A percentile compares a stretch with the other conserved stretches of the same genome.
Conservation (phyloP, 2,797 vertebrate genomes). For the Gallirallus australis region DNA sequence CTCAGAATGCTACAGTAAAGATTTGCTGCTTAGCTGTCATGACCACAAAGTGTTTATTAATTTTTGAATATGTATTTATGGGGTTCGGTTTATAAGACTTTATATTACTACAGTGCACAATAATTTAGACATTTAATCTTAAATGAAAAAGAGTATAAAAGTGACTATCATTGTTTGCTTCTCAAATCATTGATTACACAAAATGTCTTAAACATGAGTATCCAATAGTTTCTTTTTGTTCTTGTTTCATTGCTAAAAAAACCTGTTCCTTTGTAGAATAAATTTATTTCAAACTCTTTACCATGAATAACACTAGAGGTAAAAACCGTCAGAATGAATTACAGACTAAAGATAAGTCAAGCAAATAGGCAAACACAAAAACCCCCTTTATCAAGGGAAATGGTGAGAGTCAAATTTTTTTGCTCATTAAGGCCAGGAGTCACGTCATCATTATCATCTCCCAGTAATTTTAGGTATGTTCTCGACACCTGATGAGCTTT, state of each 20-base stretch:
- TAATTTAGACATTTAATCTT: constrained; percentile 28
- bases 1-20: background rate
- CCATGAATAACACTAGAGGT: constrained; percentile 68
- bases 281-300: constrained; percentile 74
- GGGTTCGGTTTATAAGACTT: background rate
- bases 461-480: constrained; percentile 77
- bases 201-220: constrained; percentile 42
- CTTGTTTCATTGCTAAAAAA: constrained; percentile 42
- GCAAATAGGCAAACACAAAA: constrained; percentile 49
- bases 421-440: constrained; percentile 58
- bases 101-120: background rate
- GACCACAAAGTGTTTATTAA: constrained; percentile 21
- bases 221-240: background rate
- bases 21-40: background rate
- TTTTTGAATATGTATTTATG: background rate
- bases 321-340: constrained; percentile 71
- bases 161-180: background rate
- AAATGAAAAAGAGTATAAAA: constrained; percentile 55
- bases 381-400: constrained; percentile 21
- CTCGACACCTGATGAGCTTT: constrained; percentile 85
- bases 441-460: background rate
- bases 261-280: constrained; percentile 39
- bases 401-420: background rate
- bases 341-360: constrained; percentile 64
- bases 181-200: constrained; percentile 37